A percentile compares a stretch with the other conserved stretches of the same genome.
Evolutionary conservation across 2,888 invertebrate genomes (phyloP).

Genomic region (Margaritifera margaritifera): DNA sequence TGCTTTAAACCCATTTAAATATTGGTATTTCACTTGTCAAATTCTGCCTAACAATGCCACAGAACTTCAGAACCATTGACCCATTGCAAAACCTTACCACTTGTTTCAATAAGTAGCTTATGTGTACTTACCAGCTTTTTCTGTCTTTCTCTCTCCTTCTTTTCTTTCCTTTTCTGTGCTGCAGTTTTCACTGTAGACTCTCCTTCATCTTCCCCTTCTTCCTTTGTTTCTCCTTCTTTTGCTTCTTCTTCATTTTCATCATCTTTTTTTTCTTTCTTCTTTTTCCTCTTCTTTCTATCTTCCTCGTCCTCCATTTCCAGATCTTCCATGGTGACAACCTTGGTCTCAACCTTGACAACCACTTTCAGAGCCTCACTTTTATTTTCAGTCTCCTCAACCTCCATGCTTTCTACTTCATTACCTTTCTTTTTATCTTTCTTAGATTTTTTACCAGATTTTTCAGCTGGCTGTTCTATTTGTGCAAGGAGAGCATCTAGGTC

Average conservation of each 20-base stretch:
- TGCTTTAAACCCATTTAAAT: too few relatives aligned
- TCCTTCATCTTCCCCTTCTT: conserved; percentile 80
- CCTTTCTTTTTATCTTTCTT: conserved; percentile 49
- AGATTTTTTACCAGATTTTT: conserved; percentile 49
- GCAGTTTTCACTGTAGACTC: conserved; percentile 77
- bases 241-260: conserved; percentile 27
- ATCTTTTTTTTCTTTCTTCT: conserved; percentile 67
- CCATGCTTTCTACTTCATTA: conserved; percentile 26
- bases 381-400: conserved; percentile 6
- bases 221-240: conserved; percentile 72
- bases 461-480: conserved; percentile 61
- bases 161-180: conserved; percentile 74
- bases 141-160: conserved; percentile 71
- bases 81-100: too few relatives aligned
- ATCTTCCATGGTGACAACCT: conserved; percentile 49
- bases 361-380: background rate
- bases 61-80: too few relatives aligned
- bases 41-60: too few relatives aligned
- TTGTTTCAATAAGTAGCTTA: too few relatives aligned
- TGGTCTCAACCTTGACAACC: conserved; percentile 24
- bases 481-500: conserved; percentile 70
- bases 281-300: conserved; percentile 38
- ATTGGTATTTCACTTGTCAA: too few relatives aligned
- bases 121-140: conserved; percentile 32
- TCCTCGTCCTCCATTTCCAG: conserved; percentile 52